phyloP scores from a whole-genome alignment of 2,113 vertebrate species.

The Pan paniscus region DNA sequence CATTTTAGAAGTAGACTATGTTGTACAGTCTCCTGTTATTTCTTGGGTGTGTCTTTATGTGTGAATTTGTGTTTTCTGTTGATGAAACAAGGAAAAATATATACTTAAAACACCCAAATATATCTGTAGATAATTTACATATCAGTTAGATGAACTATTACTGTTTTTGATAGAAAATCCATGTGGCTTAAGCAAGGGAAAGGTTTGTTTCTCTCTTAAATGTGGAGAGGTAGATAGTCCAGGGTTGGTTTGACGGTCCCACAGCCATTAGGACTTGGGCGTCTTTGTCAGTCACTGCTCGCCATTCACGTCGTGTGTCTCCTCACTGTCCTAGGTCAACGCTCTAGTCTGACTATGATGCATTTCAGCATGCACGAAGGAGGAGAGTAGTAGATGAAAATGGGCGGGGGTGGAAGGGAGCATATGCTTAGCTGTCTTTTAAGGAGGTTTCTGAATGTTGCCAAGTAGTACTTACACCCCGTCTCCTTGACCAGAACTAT shows the following conservation, averaged over 20 bases:
- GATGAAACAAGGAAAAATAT: neutral
- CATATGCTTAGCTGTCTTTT: neutral
- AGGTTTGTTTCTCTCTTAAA: neutral
- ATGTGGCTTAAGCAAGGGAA: neutral
- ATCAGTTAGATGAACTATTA: neutral
- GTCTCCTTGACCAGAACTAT: neutral
- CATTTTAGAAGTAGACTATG: neutral
- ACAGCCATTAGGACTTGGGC: neutral
- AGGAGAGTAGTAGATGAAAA: neutral
- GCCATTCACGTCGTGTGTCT: neutral
- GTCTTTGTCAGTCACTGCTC: fast-evolving
- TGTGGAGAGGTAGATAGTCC: neutral
- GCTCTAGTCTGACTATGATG: neutral
- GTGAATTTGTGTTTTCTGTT: neutral
- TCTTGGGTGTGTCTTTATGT: neutral
- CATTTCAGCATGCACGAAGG: neutral
- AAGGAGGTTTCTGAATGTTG: neutral
- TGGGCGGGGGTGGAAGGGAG: fast-evolving
- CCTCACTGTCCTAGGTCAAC: too few species aligned
- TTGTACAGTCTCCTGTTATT: neutral
- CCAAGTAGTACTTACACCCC: too few species aligned
- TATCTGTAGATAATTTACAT: neutral
- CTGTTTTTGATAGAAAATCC: neutral
- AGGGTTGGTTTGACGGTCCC: too few species aligned
- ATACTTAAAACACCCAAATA: neutral